A percentile compares a stretch with the other conserved stretches of the same genome.
Conservation (phyloP, 2,113 vertebrate species). For the Fulica atra region DNA sequence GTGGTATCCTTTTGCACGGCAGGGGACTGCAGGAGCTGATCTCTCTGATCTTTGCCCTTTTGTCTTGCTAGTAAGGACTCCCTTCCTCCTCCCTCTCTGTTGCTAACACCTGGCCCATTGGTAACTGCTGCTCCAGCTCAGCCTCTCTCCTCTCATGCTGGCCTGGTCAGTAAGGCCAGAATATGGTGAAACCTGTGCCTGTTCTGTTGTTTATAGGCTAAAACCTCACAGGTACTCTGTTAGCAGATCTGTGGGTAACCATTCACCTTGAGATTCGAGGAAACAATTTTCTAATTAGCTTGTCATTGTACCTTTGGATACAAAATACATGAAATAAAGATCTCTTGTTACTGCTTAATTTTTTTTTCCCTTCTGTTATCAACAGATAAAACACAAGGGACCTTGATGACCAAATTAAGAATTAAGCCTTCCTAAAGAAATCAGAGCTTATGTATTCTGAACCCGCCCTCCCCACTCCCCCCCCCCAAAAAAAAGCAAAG, state of each 20-base stretch:
- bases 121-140: neutral
- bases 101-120: neutral
- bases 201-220: neutral
- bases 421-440: neutral
- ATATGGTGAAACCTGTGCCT: fast-evolving
- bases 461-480: too few species aligned
- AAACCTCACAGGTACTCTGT: neutral
- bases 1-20: neutral
- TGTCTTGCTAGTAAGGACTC: neutral
- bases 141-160: neutral
- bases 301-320: neutral
- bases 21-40: neutral
- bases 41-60: neutral
- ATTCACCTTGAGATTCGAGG: neutral
- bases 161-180: neutral
- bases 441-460: neutral
- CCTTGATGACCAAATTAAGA: neutral
- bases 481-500: neutral
- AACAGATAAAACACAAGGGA: neutral
- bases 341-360: neutral
- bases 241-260: neutral
- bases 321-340: neutral
- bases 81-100: neutral
- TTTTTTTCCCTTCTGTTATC: neutral
- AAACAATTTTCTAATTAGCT: neutral